Conservation (phyloP, 1,140 invertebrate species). For the Mercenaria mercenaria region DNA sequence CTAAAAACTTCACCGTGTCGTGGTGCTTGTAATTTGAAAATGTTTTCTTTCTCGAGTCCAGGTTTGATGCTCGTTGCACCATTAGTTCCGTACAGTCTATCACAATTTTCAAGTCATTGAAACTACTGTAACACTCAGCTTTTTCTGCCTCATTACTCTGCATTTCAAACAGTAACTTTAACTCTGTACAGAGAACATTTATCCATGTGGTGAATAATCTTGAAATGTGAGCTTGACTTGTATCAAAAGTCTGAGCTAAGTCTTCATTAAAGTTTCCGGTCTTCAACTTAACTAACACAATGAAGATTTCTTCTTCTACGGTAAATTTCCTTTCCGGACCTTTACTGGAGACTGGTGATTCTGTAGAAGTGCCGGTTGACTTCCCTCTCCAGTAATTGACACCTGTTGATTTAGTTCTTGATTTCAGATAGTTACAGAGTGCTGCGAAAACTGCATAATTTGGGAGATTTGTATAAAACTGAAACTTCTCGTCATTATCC, state of each 20-base stretch:
- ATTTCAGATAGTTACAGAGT: conserved; percentile 3
- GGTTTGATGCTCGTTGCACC: conserved; percentile 6
- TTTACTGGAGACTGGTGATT: not conserved
- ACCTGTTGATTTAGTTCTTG: not conserved
- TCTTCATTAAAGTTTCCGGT: conserved; percentile 32
- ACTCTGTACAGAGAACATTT: not conserved
- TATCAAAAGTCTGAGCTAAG: conserved; percentile 3
- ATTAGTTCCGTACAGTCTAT: conserved; percentile 14
- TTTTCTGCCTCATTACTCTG: not conserved
- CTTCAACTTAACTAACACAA: conserved; percentile 18
- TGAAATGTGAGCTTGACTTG: conserved; percentile 18
- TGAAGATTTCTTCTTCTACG: not conserved
- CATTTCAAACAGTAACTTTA: conserved; percentile 15
- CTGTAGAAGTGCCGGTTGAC: not conserved
- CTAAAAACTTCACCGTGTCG: conserved; percentile 22
- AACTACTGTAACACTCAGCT: not conserved
- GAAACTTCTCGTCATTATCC: conserved; percentile 41
- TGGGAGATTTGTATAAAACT: conserved; percentile 21
- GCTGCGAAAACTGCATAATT: conserved; percentile 26
- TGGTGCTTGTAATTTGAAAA: conserved; percentile 20
- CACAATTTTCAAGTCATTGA: not conserved
- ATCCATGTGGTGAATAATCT: not conserved
- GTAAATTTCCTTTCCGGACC: not conserved
- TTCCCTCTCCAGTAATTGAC: conserved; percentile 10
- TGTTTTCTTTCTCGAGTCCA: not conserved